Conservation (phyloP, 2,888 invertebrate genomes). For the Sussaba pulchella region DNA sequence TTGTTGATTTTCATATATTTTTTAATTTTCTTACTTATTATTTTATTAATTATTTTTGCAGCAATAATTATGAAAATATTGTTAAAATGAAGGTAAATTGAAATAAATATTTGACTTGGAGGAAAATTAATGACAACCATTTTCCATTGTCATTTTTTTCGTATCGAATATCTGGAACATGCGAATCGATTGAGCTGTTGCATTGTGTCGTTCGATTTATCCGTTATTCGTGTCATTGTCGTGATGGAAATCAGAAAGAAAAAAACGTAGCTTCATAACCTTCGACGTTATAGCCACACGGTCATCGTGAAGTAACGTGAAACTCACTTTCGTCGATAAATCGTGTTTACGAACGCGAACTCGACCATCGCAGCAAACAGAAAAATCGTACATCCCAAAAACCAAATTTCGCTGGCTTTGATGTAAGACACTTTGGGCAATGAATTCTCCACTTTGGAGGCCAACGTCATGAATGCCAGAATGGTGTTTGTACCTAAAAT, state of each 20-base stretch:
- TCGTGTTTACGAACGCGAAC: slow-evolving; percentile 95
- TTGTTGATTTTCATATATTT: too few relatives aligned
- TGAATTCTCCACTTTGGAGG: slow-evolving; percentile 93
- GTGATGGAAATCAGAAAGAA: not conserved
- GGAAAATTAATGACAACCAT: too few relatives aligned
- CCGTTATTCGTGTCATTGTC: slow-evolving; percentile 26
- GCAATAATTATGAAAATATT: too few relatives aligned
- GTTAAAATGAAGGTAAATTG: too few relatives aligned
- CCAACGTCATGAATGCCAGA: slow-evolving; percentile 94
- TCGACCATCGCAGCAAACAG: slow-evolving; percentile 94
- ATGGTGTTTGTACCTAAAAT: slow-evolving; percentile 92
- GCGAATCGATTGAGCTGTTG: not conserved
- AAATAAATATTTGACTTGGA: too few relatives aligned
- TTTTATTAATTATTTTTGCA: too few relatives aligned
- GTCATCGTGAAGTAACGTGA: not conserved
- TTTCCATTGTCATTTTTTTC: not conserved
- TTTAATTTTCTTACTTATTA: too few relatives aligned
- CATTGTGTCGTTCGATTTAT: not conserved
- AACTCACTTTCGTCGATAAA: slow-evolving; percentile 92
- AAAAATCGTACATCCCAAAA: slow-evolving; percentile 93
- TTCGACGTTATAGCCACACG: slow-evolving; percentile 1
- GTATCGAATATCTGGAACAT: not conserved
- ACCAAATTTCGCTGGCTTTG: slow-evolving; percentile 96
- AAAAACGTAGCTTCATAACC: not conserved
- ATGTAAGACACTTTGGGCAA: slow-evolving; percentile 95